phyloP scores from a whole-genome alignment of 2,888 invertebrate genomes.

The Sminthurinus aureus region DNA sequence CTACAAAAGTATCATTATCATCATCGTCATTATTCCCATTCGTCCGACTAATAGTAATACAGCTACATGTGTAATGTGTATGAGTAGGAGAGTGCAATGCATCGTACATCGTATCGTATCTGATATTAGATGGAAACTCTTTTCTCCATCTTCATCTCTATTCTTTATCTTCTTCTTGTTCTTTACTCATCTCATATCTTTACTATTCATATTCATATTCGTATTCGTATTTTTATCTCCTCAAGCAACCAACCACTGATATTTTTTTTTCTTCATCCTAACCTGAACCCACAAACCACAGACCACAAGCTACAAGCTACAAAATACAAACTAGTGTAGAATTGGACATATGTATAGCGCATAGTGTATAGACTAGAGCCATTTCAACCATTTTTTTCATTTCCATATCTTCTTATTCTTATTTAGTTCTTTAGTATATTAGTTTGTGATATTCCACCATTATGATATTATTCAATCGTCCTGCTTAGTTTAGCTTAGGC shows the following conservation, averaged over 20 bases:
- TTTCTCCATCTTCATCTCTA: constrained; percentile 1
- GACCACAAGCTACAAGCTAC: too few species aligned
- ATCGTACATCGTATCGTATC: not conserved
- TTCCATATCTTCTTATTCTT: not conserved
- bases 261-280: constrained; percentile 12
- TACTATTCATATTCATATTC: constrained; percentile 15
- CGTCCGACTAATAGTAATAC: too few species aligned
- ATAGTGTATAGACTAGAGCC: not conserved
- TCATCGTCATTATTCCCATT: too few species aligned
- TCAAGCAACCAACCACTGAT: constrained; percentile 28
- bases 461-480: not conserved
- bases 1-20: too few species aligned
- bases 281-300: not conserved
- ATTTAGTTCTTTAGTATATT: not conserved
- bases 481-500: not conserved
- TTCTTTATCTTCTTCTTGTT: not conserved
- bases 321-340: too few species aligned
- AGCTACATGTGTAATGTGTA: too few species aligned
- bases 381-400: not conserved
- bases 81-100: not conserved
- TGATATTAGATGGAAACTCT: not conserved
- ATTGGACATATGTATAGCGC: too few species aligned
- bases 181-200: not conserved
- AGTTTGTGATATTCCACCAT: not conserved
- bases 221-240: constrained; percentile 33